A percentile compares a stretch with the other conserved stretches of the same genome.
Evolutionary conservation across 2,888 invertebrate genomes (phyloP).

Genomic region (Xylota sylvarum): DNA sequence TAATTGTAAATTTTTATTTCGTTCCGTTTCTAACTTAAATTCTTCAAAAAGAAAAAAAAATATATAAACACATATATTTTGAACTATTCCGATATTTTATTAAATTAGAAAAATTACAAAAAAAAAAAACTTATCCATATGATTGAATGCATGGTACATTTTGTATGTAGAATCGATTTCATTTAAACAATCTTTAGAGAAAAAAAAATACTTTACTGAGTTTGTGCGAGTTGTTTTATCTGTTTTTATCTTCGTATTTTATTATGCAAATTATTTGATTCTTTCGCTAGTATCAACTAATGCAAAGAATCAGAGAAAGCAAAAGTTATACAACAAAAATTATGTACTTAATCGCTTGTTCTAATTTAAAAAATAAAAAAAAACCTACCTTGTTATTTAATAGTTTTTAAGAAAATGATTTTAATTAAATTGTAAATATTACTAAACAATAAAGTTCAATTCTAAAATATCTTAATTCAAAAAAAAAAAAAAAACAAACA

Average conservation of each 20-base stretch:
- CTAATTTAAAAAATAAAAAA: slow-evolving; percentile 24
- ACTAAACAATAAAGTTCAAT: slow-evolving; percentile 36
- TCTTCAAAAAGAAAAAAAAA: slow-evolving; percentile 37
- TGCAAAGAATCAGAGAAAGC: slow-evolving; percentile 7
- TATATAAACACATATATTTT: slow-evolving; percentile 43
- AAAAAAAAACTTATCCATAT: slow-evolving; percentile 46
- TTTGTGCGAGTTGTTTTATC: slow-evolving; percentile 61
- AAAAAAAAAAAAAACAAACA: slow-evolving; percentile 4
- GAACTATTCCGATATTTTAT: slow-evolving; percentile 69
- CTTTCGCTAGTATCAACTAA: neutral
- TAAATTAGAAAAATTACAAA: slow-evolving; percentile 45
- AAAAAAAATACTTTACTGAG: slow-evolving; percentile 22
- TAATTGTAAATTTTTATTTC: slow-evolving; percentile 52
- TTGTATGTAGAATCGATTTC: slow-evolving; percentile 27
- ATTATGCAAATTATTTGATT: slow-evolving; percentile 10
- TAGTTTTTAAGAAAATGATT: slow-evolving; percentile 43
- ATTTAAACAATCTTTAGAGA: slow-evolving; percentile 5
- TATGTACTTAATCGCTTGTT: slow-evolving; percentile 71
- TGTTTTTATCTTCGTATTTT: slow-evolving; percentile 42
- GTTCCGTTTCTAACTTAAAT: slow-evolving; percentile 64
- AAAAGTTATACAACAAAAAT: slow-evolving; percentile 9
- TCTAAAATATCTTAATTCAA: slow-evolving; percentile 24
- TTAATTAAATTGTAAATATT: slow-evolving; percentile 66
- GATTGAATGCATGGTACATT: slow-evolving; percentile 45
- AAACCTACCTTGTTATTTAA: slow-evolving; percentile 62